Evolutionary conservation across 1,140 invertebrate species (phyloP), one percentile per base, ranked within the genome.

Genomic region (Caerostris extrusa): DNA sequence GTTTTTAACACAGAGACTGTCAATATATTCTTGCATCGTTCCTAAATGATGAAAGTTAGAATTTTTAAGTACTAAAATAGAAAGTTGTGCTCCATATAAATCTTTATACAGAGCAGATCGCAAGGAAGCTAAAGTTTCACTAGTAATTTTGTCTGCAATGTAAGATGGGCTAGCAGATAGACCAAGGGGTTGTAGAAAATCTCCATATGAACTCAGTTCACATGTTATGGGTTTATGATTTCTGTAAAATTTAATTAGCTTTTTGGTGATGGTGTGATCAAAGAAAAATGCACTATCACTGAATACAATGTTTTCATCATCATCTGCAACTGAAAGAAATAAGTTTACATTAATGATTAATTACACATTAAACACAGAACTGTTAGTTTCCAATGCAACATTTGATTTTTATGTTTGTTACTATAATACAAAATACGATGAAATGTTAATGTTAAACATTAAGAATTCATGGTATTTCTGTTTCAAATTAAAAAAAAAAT

Each of bases 121-220:
- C 56, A 61, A 95, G 95, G 64, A 95, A 94, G 95, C 58, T 95
- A 92, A 93, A 7, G 94, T 95, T 6, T 96, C 95, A 95, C 96
- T 96, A 12, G 94, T 94, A 5, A 94, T 94, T 69, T 95, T 95
- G 14, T 95, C 90, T 10, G 83, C n/a, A 8, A 95, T 95, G 91
- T 96, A 96, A 14, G 95, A 95, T 53, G 93, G 93, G 7, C 94
- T 95, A 12, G 96, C 95, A 61, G 94, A 87, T 50, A 94, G 94
- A 3, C 96, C 96, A 6, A 97, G 94, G 6, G 96, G 95, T 94
- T 96, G 96, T 14, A 97, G 94, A 94, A 96, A 97, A 94, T 96
- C 96, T 12, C 96, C 96, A 95, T 96, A 97, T n/a, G 96, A 96
- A 95, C 96, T 96, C 82, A 96, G 95, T 95, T 97, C 96, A 95